Evolutionary conservation across 2,888 invertebrate genomes (phyloP), one percentile per base, ranked within the genome.

Genomic region (Napeogenes sylphis): DNA sequence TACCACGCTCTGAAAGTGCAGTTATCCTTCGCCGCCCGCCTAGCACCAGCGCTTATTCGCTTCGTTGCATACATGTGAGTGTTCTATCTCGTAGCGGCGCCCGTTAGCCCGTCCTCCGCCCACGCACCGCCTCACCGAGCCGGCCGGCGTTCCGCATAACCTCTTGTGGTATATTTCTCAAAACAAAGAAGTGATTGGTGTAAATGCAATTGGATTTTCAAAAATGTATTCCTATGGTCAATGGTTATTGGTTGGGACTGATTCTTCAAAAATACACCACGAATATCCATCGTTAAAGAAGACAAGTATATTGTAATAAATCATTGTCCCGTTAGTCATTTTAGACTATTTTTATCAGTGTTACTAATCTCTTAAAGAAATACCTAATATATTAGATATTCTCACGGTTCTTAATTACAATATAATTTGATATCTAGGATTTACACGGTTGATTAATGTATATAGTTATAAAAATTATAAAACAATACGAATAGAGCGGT

Each of bases 51-150:
- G 72, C 73, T 78, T 72, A 75, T 77, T 77, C 79, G 79, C 78
- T 75, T 57, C 67, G 77, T 79, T 75, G 76, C 74, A 82, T 75
- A 81, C 84, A 85, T 88, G 89, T 90, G 89, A 90, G 89, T 90
- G 76, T 68, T 61, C 68, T 68, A 65, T 64, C 61, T 61, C 61
- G 63, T 58, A 54, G 42, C 70, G 62, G 56, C 65, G 67, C 70
- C 4, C 21, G 21, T 21, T 21, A 21, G 21, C 1, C 21, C 21
- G 21, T 21, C 35, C 35, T 63, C 65, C 65, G 63, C 72, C 71
- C 71, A 66, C 73, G 69, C 73, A 68, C 67, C 67, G 69, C 64
- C 59, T 68, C 70, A 62, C 68, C 69, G 73, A 75, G 83, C 85
- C 83, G 84, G 85, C 87, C 86, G 86, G 85, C 85, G 78, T 83